Evolutionary conservation across 2,888 invertebrate genomes (phyloP).

Genomic region (Trypoxylon attenuatum): DNA sequence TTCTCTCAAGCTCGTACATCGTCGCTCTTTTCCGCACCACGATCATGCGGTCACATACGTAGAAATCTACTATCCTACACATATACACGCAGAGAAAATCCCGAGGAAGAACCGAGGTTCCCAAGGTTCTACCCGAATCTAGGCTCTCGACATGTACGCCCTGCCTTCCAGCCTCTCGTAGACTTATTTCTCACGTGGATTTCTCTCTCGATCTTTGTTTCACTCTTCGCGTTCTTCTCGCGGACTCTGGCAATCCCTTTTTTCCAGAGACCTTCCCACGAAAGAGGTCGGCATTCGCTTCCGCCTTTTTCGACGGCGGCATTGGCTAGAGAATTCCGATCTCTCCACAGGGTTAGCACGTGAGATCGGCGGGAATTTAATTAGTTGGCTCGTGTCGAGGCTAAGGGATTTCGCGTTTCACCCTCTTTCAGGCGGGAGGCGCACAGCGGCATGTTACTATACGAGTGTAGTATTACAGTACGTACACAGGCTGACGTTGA

Average conservation of each 20-base stretch:
- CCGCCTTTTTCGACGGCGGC: background rate
- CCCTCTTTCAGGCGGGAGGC: no score
- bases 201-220: constrained; percentile 9
- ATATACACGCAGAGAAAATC: background rate
- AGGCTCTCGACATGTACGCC: constrained; percentile 11
- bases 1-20: background rate
- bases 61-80: background rate
- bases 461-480: no score
- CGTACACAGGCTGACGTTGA: no score
- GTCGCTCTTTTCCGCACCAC: background rate
- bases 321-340: constrained; percentile 44
- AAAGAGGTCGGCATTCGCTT: no score
- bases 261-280: no score
- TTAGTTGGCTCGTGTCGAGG: constrained; percentile 34
- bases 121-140: background rate
- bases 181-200: constrained; percentile 6
- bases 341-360: constrained; percentile 36
- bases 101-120: no score
- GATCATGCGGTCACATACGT: constrained; percentile 6
- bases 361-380: constrained; percentile 56
- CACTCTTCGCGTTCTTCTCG: constrained; percentile 10
- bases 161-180: constrained; percentile 4
- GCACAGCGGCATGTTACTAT: no score
- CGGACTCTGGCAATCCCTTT: no score
- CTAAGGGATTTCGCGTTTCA: no score